Conservation (phyloP, 2,888 invertebrate genomes). For the Escarpia spicata region DNA sequence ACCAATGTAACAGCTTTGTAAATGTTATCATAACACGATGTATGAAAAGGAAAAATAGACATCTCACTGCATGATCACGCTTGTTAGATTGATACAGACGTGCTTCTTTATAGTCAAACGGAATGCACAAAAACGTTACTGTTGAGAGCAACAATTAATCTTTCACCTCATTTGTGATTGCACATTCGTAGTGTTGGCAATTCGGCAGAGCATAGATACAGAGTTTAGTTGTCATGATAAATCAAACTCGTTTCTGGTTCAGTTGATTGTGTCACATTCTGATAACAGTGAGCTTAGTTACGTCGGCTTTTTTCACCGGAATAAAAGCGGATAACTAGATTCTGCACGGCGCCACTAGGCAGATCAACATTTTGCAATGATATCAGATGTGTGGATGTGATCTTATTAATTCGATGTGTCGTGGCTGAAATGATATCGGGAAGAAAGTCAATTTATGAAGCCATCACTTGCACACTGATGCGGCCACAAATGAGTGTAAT, state of each 20-base stretch:
- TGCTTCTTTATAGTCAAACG: background rate
- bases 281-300: background rate
- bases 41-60: background rate
- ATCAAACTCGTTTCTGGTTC: background rate
- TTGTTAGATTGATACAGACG: background rate
- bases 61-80: background rate
- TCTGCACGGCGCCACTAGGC: background rate
- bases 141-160: conserved; percentile 11
- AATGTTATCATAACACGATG: background rate
- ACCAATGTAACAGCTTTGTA: background rate
- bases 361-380: conserved; percentile 6
- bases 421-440: conserved; percentile 12
- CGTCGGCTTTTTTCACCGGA: background rate
- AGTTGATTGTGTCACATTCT: background rate
- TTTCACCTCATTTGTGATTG: background rate
- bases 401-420: conserved; percentile 13
- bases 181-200: background rate
- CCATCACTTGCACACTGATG: background rate
- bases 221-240: background rate
- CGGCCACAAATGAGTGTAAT: background rate
- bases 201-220: background rate
- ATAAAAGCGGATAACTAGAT: conserved; percentile 16
- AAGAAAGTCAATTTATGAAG: conserved; percentile 16
- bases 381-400: conserved; percentile 16
- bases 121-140: conserved; percentile 9